Base-by-base conservation (phyloP, 1,140 invertebrate genomes). In the Psix sp. region DNA sequence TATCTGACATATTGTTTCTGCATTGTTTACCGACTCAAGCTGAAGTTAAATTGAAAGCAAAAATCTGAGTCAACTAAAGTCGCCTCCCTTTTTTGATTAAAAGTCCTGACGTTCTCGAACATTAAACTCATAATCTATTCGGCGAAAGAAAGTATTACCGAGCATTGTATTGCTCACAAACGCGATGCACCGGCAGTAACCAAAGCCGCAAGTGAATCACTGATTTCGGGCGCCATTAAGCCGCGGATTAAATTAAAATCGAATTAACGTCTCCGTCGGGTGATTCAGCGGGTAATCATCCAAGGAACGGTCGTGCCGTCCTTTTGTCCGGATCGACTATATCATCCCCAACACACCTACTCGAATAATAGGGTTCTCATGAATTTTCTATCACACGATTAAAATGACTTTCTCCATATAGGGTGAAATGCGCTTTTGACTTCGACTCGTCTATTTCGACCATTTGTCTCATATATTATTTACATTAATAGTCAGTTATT, bases 321-420 rank as follows among this genome's bases (percentile, higher is more conserved):
- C 52, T 65, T 52, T 60, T 71, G 63, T 68, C 31, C 43, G 38
- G 59, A 65, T 65, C 52, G 67, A 66, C 65, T 40, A 31, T 67
- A 57, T 68, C 63, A 31, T 68, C 65, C 65, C 65, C 45, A 52
- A 39, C 39, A 48, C 24, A 54, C 31, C 65, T 52, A 52, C 7
- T 35, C 65, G 40, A 52, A 68, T 68, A 68, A 68, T 68, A 48
- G 73, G 62, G 68, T 67, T 63, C 82, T 86, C 82, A 84, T 84
- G 82, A 86, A 86, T 86, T 84, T 86, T 84, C 80, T 80, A 82
- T 82, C 78, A 71, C 62, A 75, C 82, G 80, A 84, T 82, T 80
- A 82, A 83, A 84, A 68, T 52, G 46, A 60, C 65, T 31, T 59
- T 35, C 52, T 52, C 52, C 63, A 40, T 74, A 29, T 63, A 24